A percentile compares a stretch with the other conserved stretches of the same genome.
These are phyloP conservation scores for Drosophila sulfurigaster DNA, from an alignment of 1,140 invertebrate species.

Conservation along the genomic window DNA sequence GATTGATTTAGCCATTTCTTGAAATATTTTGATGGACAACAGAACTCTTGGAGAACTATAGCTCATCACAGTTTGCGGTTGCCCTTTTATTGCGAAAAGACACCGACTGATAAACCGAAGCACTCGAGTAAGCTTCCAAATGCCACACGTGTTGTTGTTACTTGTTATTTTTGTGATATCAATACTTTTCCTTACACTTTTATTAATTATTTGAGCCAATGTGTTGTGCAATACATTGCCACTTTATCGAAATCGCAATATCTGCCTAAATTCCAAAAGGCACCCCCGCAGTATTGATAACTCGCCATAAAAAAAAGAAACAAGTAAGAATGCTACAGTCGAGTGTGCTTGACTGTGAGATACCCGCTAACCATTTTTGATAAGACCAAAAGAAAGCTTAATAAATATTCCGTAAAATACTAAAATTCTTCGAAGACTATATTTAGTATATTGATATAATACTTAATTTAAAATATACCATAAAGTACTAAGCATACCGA, in stretches of 20 bases:
- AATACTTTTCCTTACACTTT: neutral
- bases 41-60: conserved; percentile 19
- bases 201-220: conserved; percentile 38
- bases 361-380: no score
- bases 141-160: neutral
- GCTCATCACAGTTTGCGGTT: conserved; percentile 4
- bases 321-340: no score
- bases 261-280: conserved; percentile 25
- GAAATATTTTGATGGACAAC: conserved; percentile 2
- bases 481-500: no score
- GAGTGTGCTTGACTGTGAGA: no score
- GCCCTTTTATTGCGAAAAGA: conserved; percentile 48
- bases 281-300: neutral
- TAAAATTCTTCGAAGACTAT: no score
- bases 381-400: no score
- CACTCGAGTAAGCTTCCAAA: conserved; percentile 7
- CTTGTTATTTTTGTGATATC: neutral
- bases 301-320: neutral
- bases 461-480: no score
- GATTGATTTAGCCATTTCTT: conserved; percentile 23
- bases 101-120: conserved; percentile 24
- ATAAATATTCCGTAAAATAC: no score
- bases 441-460: no score
- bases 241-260: conserved; percentile 24
- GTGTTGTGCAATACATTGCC: conserved; percentile 13